Percentiles rank a stretch among this genome's conserved stretches.
phyloP scores from a whole-genome alignment of 2,797 vertebrate species.

The Vireo griseus region DNA sequence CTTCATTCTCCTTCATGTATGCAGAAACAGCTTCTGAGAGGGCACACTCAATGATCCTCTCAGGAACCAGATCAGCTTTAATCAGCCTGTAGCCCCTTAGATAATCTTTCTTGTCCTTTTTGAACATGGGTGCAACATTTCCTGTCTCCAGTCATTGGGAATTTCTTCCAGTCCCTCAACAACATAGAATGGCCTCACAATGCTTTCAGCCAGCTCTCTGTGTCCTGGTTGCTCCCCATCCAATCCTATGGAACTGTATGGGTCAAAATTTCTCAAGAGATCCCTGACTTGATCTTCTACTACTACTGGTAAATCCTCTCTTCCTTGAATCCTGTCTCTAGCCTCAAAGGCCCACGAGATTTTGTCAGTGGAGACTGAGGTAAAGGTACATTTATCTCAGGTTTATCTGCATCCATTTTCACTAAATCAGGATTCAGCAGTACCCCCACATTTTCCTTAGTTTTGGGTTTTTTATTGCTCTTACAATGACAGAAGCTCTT shows the following conservation, averaged over 20 bases:
- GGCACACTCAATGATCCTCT: neutral
- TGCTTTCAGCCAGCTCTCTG: neutral
- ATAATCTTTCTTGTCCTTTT: neutral
- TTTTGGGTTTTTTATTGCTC: neutral
- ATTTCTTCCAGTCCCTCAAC: neutral
- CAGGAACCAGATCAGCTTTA: neutral
- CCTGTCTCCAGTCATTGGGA: neutral
- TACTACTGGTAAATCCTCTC: neutral
- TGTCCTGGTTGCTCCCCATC: neutral
- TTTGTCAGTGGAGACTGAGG: neutral
- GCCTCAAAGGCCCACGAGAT: neutral
- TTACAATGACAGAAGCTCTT: neutral
- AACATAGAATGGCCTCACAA: neutral
- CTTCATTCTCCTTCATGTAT: neutral
- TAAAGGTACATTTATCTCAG: neutral
- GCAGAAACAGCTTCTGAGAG: neutral
- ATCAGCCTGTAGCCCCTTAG: neutral
- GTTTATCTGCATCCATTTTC: neutral
- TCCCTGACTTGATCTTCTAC: neutral
- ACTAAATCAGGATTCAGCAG: neutral
- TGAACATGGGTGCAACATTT: neutral
- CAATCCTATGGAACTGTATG: neutral
- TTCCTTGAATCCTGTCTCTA: neutral
- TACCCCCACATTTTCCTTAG: neutral
- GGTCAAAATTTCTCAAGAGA: neutral